A percentile compares a stretch with the other conserved stretches of the same genome.
phyloP scores from a whole-genome alignment of 2,113 vertebrate genomes.

The Orthonyx spaldingii region DNA sequence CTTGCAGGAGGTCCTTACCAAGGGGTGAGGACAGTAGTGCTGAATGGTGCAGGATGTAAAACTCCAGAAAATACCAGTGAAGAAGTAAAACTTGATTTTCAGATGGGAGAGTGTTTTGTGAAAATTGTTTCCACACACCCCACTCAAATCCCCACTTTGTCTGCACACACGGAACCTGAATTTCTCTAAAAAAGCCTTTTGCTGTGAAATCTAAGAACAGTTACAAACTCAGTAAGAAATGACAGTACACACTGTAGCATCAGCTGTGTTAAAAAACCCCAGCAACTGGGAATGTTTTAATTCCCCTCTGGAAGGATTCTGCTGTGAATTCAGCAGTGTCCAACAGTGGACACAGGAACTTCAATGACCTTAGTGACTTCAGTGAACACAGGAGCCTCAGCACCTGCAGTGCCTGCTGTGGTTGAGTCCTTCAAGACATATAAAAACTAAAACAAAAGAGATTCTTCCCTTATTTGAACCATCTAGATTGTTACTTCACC shows the following conservation, averaged over 20 bases:
- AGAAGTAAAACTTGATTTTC: background rate
- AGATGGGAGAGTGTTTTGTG: background rate
- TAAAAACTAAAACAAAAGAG: background rate
- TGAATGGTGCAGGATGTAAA: background rate
- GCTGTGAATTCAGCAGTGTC: background rate
- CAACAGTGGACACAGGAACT: background rate
- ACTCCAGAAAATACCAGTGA: background rate
- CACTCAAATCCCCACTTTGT: background rate
- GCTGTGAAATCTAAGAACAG: background rate
- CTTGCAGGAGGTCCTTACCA: background rate
- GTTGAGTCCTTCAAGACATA: conserved; percentile 25
- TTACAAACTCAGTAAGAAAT: background rate
- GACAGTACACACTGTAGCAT: background rate
- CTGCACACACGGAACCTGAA: background rate
- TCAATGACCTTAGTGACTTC: background rate
- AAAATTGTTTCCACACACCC: background rate
- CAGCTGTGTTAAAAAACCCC: background rate
- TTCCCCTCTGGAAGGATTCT: conserved; percentile 16
- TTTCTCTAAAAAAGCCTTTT: background rate
- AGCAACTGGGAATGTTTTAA: background rate
- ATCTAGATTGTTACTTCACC: background rate
- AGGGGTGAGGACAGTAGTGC: background rate
- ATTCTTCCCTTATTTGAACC: background rate
- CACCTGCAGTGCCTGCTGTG: background rate
- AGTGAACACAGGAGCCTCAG: background rate